Percentiles rank a stretch among this genome's conserved stretches.
These are phyloP conservation scores for Hydriomena furcata DNA, from an alignment of 2,888 invertebrate genomes.

Conservation along the genomic window DNA sequence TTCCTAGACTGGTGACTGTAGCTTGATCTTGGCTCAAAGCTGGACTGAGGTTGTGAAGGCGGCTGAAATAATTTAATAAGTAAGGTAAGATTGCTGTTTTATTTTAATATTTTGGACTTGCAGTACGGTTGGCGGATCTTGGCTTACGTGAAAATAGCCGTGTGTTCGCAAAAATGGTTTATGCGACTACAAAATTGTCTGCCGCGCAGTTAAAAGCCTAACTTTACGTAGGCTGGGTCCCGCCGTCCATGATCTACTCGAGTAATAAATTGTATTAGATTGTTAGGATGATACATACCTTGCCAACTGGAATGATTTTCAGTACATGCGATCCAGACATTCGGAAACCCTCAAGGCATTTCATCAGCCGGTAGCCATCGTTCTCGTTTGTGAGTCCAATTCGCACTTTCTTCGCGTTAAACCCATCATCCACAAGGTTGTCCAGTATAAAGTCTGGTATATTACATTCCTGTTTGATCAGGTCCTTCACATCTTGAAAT, in stretches of 20 bases:
- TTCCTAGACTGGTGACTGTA: conserved; percentile 43
- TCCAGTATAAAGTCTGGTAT: conserved; percentile 68
- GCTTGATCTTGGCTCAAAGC: conserved; percentile 42
- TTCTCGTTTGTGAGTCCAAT: conserved; percentile 62
- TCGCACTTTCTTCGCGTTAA: conserved; percentile 62
- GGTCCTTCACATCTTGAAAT: conserved; percentile 62
- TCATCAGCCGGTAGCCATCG: conserved; percentile 61
- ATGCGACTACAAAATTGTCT: too few species aligned
- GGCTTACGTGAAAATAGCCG: too few species aligned
- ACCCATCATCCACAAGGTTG: conserved; percentile 52
- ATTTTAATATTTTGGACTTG: too few species aligned
- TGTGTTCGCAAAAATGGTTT: too few species aligned
- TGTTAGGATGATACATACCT: conserved; percentile 36
- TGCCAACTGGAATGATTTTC: conserved; percentile 58
- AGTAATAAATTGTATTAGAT: too few species aligned
- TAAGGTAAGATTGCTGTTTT: too few species aligned
- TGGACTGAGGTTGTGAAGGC: conserved; percentile 28
- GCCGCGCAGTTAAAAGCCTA: too few species aligned
- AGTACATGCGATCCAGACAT: conserved; percentile 52
- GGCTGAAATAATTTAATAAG: conserved; percentile 40
- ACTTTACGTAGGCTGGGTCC: too few species aligned
- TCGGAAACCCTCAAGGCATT: conserved; percentile 62
- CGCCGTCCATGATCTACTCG: too few species aligned
- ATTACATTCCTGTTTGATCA: conserved; percentile 64
- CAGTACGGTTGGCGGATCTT: too few species aligned